These are phyloP conservation scores for Pseudorhombus dupliciocellatus DNA, from an alignment of 2,113 vertebrate genomes.

Conservation along the genomic window DNA sequence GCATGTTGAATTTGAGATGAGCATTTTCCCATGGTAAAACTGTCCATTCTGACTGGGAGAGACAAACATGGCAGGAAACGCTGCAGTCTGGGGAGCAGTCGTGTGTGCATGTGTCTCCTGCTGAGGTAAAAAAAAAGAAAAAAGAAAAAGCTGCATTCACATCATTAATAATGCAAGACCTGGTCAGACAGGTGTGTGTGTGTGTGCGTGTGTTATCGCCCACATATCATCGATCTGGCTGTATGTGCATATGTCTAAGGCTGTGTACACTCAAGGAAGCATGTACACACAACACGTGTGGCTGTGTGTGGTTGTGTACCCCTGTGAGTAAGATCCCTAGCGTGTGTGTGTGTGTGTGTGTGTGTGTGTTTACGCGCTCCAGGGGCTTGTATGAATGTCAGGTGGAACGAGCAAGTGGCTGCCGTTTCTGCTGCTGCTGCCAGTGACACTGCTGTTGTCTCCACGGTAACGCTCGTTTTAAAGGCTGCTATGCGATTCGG, in stretches of 20 bases:
- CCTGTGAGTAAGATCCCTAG: background rate
- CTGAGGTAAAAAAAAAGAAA: constrained; percentile 26
- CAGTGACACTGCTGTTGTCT: constrained; percentile 42
- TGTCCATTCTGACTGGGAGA: background rate
- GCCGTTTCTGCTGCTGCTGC: constrained; percentile 11
- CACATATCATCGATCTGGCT: constrained; percentile 35
- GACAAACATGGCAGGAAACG: constrained; percentile 1
- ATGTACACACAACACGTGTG: constrained; percentile 17
- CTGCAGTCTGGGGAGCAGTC: background rate
- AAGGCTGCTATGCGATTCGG: constrained; percentile 15
- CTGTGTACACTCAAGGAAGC: constrained; percentile 15
- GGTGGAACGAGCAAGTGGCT: constrained; percentile 35
- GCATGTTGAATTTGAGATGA: constrained; percentile 18
- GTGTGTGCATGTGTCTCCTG: constrained; percentile 1
- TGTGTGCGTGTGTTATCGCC: background rate
- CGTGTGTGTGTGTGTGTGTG: background rate
- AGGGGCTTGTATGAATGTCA: constrained; percentile 58
- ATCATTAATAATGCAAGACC: constrained; percentile 43
- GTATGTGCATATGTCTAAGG: constrained; percentile 26
- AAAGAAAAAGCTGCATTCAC: constrained; percentile 22
- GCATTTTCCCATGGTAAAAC: background rate
- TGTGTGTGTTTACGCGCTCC: background rate
- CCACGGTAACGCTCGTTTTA: constrained; percentile 54
- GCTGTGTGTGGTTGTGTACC: constrained; percentile 12
- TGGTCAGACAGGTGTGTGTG: constrained; percentile 5